Evolutionary conservation across 35 echinoderm and acorn worm species (phyloP), one percentile per base, ranked within the genome.

Genomic region (Apostichopus californicus): DNA sequence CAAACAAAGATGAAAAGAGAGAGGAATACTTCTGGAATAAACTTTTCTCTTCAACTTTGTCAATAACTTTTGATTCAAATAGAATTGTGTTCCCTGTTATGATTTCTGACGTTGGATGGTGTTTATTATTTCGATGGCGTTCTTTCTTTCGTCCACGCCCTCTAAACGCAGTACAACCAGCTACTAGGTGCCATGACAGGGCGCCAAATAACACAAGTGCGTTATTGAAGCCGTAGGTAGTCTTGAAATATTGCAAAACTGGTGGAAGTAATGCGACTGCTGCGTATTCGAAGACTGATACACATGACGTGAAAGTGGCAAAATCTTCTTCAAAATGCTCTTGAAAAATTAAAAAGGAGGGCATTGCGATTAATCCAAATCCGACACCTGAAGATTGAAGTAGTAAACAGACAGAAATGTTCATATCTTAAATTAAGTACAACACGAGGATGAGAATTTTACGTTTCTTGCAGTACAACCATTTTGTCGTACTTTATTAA

Each of bases 321-420:
- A 89, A 89, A n/a, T 73, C 22, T 5, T 89, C 63, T 18, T 72
- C 5, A 53, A 89, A 89, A 34, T 89, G 86, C 7, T 68, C 86
- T 9, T 66, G 14, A 26, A 89, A 52, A 0, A 18, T 28, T 8
- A 89, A 5, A 21, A 65, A 89, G 5, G 57, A 6, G 2, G 57
- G 4, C 5, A 89, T 9, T 13, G 14, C 17, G 17, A 66, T 7
- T 18, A 60, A 89, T 72, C 86, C 86, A 89, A 89, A 89, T 72
- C 86, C 86, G 34, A 89, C 46, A 52, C 86, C 86, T 89, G 17
- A 58, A 24, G 84, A 87, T 9, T 22, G 57, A 21, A 56, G 6
- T 14, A 57, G 56, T 21, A 56, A 57, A 56, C 55, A 86, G 11
- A 83, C 75, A 77, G 1, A 61, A 61, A 46, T 46, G 34, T 46